Evolutionary conservation across 2,888 invertebrate genomes (phyloP).

Genomic region (Lypha dubia): DNA sequence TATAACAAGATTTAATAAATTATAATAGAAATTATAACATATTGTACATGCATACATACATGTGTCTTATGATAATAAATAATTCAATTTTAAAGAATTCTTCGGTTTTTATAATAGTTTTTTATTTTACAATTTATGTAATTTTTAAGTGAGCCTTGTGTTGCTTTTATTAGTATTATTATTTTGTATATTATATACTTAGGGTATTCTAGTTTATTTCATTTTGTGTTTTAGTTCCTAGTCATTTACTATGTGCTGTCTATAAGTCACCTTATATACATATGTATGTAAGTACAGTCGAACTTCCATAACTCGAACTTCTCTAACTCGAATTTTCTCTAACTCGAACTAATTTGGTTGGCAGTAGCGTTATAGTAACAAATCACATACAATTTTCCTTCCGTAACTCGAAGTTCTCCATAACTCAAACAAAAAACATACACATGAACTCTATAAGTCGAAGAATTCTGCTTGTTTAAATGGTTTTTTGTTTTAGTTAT

Average conservation of each 20-base stretch:
- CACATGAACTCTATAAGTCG: too few species aligned
- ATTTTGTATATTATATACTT: background rate
- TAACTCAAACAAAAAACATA: too few species aligned
- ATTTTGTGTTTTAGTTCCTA: constrained; percentile 16
- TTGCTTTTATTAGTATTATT: constrained; percentile 16
- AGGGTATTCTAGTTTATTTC: constrained; percentile 9
- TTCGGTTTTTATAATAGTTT: constrained; percentile 14
- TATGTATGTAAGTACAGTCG: background rate
- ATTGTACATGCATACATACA: constrained; percentile 36
- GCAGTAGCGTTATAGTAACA: too few species aligned
- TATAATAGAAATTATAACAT: background rate
- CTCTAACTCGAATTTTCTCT: too few species aligned
- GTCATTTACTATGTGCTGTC: constrained; percentile 15
- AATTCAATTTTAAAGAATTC: constrained; percentile 20
- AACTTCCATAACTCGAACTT: too few species aligned
- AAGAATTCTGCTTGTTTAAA: too few species aligned
- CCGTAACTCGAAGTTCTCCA: too few species aligned
- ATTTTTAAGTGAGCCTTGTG: constrained; percentile 48
- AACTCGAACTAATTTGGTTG: too few species aligned
- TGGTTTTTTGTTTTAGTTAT: too few species aligned
- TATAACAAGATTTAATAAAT: background rate
- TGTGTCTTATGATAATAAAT: constrained; percentile 25
- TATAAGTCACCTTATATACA: background rate
- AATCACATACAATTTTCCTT: too few species aligned
- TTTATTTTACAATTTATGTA: constrained; percentile 10